Conservation (phyloP, 1,140 invertebrate genomes). For the Dinothrombium tinctorium region DNA sequence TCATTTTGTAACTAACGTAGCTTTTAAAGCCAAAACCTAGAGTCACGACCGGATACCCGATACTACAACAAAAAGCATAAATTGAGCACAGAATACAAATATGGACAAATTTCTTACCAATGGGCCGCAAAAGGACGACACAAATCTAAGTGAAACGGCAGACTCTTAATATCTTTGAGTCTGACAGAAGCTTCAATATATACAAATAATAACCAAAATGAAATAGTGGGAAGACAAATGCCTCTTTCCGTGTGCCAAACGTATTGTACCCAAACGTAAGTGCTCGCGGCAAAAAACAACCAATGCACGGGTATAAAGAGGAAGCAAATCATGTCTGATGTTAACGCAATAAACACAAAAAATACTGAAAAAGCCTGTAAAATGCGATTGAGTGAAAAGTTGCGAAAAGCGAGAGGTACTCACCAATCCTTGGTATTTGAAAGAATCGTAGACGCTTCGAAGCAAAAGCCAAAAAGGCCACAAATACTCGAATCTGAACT, state of each 20-base stretch:
- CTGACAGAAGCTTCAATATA: slow-evolving; percentile 79
- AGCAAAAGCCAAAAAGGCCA: slow-evolving; percentile 96
- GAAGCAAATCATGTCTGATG: slow-evolving; percentile 95
- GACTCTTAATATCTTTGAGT: slow-evolving; percentile 57
- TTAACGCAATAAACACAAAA: slow-evolving; percentile 91
- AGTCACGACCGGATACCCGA: slow-evolving; percentile 91
- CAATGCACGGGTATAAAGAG: slow-evolving; percentile 97
- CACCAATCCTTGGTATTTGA: slow-evolving; percentile 95
- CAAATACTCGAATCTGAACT: slow-evolving; percentile 96
- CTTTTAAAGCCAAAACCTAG: slow-evolving; percentile 90
- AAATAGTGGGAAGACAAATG: slow-evolving; percentile 76
- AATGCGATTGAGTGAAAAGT: not conserved
- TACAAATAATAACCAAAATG: slow-evolving; percentile 80
- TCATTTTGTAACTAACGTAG: slow-evolving; percentile 71
- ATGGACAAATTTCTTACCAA: slow-evolving; percentile 35
- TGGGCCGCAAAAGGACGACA: slow-evolving; percentile 95
- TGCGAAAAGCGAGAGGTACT: slow-evolving; percentile 12
- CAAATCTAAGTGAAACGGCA: slow-evolving; percentile 71
- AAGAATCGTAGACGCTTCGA: slow-evolving; percentile 87
- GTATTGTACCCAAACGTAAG: slow-evolving; percentile 97
- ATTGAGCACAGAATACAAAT: not conserved
- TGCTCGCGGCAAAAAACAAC: slow-evolving; percentile 91
- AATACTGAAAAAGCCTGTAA: slow-evolving; percentile 92
- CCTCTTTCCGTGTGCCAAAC: slow-evolving; percentile 94
- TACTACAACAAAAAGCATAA: slow-evolving; percentile 32